phyloP scores from a whole-genome alignment of 2,888 invertebrate genomes.

The Mesorhabditis sp. region DNA sequence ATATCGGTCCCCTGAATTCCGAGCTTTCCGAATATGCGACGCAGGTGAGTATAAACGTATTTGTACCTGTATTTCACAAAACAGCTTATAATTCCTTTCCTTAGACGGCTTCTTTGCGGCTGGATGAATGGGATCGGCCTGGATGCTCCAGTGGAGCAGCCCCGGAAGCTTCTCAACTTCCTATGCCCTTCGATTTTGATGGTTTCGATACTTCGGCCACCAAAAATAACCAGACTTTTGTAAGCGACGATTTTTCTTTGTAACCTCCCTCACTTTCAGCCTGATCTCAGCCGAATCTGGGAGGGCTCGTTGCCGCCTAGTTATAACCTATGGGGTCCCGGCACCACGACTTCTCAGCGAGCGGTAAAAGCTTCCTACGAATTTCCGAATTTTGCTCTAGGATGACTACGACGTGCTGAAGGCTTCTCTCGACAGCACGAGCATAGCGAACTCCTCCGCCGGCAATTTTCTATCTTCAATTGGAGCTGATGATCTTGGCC shows the following conservation, averaged over 20 bases:
- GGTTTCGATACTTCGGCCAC: conserved; percentile 6
- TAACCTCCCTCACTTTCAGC: background rate
- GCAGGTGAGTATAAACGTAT: conserved; percentile 21
- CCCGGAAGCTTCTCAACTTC: conserved; percentile 42
- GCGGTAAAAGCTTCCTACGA: too few species aligned
- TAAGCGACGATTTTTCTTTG: conserved; percentile 6
- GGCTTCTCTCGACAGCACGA: too few species aligned
- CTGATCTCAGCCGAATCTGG: too few species aligned
- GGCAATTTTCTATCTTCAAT: too few species aligned
- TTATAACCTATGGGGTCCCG: too few species aligned
- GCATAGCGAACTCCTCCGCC: too few species aligned
- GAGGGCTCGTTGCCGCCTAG: too few species aligned
- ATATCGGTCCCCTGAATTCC: conserved; percentile 18
- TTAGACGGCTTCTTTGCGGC: conserved; percentile 38
- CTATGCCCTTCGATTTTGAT: conserved; percentile 30
- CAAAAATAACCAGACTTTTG: background rate
- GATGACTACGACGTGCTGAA: too few species aligned
- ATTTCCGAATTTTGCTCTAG: too few species aligned
- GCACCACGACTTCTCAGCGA: too few species aligned
- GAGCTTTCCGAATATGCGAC: conserved; percentile 45
- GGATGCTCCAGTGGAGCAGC: conserved; percentile 22
- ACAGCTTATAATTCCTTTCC: conserved; percentile 11
- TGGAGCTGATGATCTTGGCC: too few species aligned
- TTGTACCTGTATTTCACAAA: background rate
- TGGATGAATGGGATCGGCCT: conserved; percentile 42